A percentile compares a stretch with the other conserved stretches of the same genome.
These are phyloP conservation scores for Ophonus ardosiacus DNA, from an alignment of 2,888 invertebrate genomes.

Conservation along the genomic window DNA sequence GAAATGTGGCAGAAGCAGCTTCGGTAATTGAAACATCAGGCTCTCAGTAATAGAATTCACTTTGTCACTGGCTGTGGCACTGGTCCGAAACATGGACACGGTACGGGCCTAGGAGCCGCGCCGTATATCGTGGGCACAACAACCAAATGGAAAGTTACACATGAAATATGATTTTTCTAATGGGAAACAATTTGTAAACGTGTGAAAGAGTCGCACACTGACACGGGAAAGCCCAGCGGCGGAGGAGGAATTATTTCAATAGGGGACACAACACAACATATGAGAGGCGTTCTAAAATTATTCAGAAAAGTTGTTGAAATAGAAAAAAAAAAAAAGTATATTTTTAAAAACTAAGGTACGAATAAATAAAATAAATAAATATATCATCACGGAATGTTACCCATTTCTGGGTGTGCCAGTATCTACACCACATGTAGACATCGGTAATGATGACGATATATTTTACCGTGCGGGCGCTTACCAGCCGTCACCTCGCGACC, in stretches of 20 bases:
- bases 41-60: conserved; percentile 47
- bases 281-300: no score
- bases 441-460: no score
- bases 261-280: background rate
- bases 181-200: conserved; percentile 62
- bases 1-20: conserved; percentile 27
- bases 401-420: no score
- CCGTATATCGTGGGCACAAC: background rate
- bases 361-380: no score
- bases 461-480: no score
- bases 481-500: no score
- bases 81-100: conserved; percentile 13
- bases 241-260: background rate
- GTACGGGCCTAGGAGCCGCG: background rate
- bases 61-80: conserved; percentile 45
- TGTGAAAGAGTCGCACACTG: conserved; percentile 47
- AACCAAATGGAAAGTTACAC: conserved; percentile 55
- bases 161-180: conserved; percentile 62
- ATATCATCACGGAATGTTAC: no score
- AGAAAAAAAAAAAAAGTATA: no score
- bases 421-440: no score
- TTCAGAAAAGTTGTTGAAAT: no score
- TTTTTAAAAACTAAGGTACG: no score
- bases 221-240: background rate
- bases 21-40: conserved; percentile 56